These are phyloP conservation scores for Edolisoma coerulescens DNA, from an alignment of 2,113 vertebrate genomes.

Conservation along the genomic window DNA sequence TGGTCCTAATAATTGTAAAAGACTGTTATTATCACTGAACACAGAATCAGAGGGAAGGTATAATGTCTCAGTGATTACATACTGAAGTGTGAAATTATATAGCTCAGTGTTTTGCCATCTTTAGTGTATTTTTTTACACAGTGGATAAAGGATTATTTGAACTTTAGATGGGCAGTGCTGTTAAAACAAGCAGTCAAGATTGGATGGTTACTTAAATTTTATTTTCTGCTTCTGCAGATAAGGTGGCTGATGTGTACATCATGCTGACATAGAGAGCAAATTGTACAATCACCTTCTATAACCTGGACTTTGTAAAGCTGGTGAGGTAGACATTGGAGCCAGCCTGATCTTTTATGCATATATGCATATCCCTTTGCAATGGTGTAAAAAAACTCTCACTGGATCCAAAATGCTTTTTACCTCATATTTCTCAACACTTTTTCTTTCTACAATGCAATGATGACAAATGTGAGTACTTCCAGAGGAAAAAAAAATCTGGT, in stretches of 20 bases:
- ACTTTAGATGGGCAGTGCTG: background rate
- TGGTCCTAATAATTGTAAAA: background rate
- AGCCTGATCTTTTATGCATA: background rate
- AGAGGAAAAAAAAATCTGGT: background rate
- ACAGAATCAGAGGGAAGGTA: background rate
- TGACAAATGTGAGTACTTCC: background rate
- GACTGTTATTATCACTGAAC: background rate
- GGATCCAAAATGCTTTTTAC: background rate
- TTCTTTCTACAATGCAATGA: background rate
- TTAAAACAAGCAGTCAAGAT: background rate
- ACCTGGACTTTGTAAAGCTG: background rate
- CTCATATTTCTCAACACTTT: background rate
- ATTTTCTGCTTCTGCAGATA: background rate
- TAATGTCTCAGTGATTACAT: background rate
- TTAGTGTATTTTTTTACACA: background rate
- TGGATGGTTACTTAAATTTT: background rate
- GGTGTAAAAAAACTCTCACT: rapidly evolving
- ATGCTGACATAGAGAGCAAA: background rate
- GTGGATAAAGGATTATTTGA: background rate
- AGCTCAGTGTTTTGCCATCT: background rate
- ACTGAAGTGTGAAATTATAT: background rate
- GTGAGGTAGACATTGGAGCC: background rate
- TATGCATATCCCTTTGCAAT: background rate
- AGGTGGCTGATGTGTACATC: background rate
- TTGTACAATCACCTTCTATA: background rate